Conservation (phyloP, 2,888 invertebrate genomes). For the Mythimna impura region DNA sequence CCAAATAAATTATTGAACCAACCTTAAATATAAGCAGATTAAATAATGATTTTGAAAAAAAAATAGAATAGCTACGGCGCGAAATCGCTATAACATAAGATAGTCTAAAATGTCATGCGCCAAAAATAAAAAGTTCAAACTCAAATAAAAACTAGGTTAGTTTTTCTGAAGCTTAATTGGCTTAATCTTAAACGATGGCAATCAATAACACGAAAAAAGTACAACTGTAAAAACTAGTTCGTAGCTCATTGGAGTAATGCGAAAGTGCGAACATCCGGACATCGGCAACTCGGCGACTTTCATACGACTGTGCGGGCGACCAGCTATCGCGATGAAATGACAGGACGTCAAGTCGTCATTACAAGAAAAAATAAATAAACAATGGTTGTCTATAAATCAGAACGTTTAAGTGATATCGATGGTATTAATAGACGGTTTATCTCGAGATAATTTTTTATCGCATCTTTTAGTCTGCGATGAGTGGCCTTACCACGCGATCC, state of each 20-base stretch:
- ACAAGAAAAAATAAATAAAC: slow-evolving; percentile 28
- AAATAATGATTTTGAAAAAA: too few species aligned
- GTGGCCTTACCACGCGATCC: too few species aligned
- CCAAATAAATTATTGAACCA: too few species aligned
- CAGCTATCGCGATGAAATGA: slow-evolving; percentile 27
- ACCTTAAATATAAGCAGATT: too few species aligned
- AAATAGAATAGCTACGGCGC: too few species aligned
- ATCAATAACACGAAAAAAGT: slow-evolving; percentile 15
- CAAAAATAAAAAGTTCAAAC: slow-evolving; percentile 11
- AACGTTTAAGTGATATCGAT: slow-evolving; percentile 19
- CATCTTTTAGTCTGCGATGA: not conserved
- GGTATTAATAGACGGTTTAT: not conserved
- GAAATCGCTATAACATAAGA: too few species aligned
- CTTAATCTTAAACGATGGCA: slow-evolving; percentile 33
- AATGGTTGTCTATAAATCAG: slow-evolving; percentile 28
- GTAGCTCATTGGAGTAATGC: slow-evolving; percentile 22
- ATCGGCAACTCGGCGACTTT: slow-evolving; percentile 28
- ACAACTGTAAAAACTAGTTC: slow-evolving; percentile 37
- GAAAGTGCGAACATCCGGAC: slow-evolving; percentile 44
- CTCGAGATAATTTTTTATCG: slow-evolving; percentile 6
- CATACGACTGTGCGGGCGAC: slow-evolving; percentile 1
- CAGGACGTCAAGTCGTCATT: slow-evolving; percentile 35
- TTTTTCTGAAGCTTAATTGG: slow-evolving; percentile 29
- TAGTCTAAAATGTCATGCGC: not conserved
- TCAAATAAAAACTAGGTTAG: slow-evolving; percentile 1